A percentile compares a stretch with the other conserved stretches of the same genome.
Evolutionary conservation across 2,113 vertebrate genomes (phyloP).

Genomic region (Condylura cristata): DNA sequence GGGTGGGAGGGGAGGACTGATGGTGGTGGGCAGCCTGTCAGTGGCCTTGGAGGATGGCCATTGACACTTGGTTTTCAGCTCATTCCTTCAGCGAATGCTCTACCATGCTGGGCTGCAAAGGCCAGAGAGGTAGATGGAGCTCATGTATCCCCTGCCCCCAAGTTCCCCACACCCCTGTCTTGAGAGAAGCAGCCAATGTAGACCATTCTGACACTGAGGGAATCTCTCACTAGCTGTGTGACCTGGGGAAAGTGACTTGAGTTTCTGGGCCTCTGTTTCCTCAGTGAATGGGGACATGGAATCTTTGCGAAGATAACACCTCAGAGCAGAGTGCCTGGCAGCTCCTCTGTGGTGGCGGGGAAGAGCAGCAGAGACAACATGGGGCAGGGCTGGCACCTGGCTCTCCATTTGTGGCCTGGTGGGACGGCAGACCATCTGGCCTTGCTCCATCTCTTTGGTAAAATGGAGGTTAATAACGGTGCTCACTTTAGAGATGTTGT

Average conservation of each 20-base stretch:
- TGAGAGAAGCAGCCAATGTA: background rate
- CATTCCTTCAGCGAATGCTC: background rate
- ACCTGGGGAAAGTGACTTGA: background rate
- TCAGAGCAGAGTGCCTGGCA: rapidly evolving
- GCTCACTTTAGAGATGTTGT: background rate
- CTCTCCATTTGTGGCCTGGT: background rate
- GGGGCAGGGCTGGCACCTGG: background rate
- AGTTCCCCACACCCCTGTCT: background rate
- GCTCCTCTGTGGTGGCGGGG: background rate
- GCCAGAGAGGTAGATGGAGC: background rate
- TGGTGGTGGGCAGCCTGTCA: background rate
- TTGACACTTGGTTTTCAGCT: background rate
- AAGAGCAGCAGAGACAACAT: background rate
- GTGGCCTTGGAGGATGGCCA: background rate
- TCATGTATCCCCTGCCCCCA: background rate
- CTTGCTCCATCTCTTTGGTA: background rate
- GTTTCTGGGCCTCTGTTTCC: background rate
- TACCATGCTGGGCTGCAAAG: background rate
- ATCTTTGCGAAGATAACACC: background rate
- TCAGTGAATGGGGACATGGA: background rate
- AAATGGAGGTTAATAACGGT: rapidly evolving
- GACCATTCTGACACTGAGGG: background rate
- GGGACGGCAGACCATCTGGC: background rate
- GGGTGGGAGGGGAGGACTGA: background rate
- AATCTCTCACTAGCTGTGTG: background rate